These are phyloP conservation scores for Limnephilus auricula DNA, from an alignment of 2,888 invertebrate species.

Conservation along the genomic window DNA sequence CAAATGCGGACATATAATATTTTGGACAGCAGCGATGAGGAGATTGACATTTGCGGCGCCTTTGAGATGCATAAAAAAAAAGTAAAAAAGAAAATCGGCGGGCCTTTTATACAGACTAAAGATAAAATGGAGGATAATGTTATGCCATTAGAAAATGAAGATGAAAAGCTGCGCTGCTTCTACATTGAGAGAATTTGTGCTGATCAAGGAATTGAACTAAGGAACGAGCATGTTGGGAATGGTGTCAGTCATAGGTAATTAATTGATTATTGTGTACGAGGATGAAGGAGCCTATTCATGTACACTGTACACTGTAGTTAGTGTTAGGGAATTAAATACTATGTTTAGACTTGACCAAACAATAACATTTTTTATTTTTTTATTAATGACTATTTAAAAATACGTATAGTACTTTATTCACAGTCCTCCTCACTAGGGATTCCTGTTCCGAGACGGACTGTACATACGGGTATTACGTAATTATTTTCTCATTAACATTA, in stretches of 20 bases:
- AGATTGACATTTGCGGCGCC: slow-evolving; percentile 70
- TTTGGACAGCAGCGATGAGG: slow-evolving; percentile 70
- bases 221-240: slow-evolving; percentile 74
- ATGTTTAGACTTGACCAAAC: no score
- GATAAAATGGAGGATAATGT: slow-evolving; percentile 60
- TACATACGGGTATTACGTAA: no score
- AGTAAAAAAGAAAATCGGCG: slow-evolving; percentile 60
- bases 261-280: not conserved
- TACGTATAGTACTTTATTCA: no score
- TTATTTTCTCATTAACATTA: no score
- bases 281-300: not conserved
- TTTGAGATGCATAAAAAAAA: slow-evolving; percentile 25
- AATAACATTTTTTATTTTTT: no score
- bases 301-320: no score
- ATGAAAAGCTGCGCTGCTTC: slow-evolving; percentile 71
- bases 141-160: slow-evolving; percentile 71
- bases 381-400: no score
- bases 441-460: no score
- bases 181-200: slow-evolving; percentile 73
- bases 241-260: slow-evolving; percentile 74
- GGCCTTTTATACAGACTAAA: not conserved
- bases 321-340: no score
- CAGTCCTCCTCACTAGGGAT: no score
- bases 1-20: not conserved
- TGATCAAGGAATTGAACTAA: slow-evolving; percentile 73